Conservation (phyloP, 2,888 invertebrate genomes). For the Operophtera brumata region DNA sequence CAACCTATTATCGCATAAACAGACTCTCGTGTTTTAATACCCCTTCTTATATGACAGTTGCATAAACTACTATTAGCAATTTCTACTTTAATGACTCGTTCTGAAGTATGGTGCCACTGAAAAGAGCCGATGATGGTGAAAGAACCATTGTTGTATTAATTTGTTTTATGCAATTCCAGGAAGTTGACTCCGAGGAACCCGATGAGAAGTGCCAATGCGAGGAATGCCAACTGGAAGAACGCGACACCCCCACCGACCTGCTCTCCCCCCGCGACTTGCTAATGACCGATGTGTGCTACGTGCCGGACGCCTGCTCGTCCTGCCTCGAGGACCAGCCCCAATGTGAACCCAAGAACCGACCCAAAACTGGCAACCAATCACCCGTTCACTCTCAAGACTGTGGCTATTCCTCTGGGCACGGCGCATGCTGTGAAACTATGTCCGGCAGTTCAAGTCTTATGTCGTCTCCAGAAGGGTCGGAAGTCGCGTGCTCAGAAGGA, state of each 20-base stretch:
- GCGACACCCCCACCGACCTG: constrained; percentile 69
- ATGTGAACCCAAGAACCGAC: constrained; percentile 47
- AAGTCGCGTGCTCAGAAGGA: constrained; percentile 93
- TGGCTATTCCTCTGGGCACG: constrained; percentile 93
- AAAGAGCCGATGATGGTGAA: too few species aligned
- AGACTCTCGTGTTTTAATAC: too few species aligned
- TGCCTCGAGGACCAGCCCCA: constrained; percentile 73
- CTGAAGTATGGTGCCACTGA: too few species aligned
- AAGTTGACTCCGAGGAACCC: constrained; percentile 73
- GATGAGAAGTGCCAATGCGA: constrained; percentile 77
- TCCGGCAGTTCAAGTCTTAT: constrained; percentile 88
- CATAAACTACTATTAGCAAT: too few species aligned
- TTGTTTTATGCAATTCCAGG: constrained; percentile 42
- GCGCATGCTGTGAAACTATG: constrained; percentile 84
- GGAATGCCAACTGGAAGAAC: constrained; percentile 68
- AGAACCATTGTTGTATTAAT: too few species aligned
- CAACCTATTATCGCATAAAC: too few species aligned
- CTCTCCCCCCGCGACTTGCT: constrained; percentile 54
- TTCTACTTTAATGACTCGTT: too few species aligned
- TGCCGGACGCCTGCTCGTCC: constrained; percentile 56
- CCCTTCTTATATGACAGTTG: too few species aligned
- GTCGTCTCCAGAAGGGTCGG: constrained; percentile 94
- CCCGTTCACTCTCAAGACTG: constrained; percentile 90
- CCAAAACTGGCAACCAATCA: constrained; percentile 80
- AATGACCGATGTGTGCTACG: constrained; percentile 39